Percentiles rank a stretch among this genome's conserved stretches.
phyloP scores from a whole-genome alignment of 2,797 vertebrate genomes.

The Odontamblyopus rebecca region DNA sequence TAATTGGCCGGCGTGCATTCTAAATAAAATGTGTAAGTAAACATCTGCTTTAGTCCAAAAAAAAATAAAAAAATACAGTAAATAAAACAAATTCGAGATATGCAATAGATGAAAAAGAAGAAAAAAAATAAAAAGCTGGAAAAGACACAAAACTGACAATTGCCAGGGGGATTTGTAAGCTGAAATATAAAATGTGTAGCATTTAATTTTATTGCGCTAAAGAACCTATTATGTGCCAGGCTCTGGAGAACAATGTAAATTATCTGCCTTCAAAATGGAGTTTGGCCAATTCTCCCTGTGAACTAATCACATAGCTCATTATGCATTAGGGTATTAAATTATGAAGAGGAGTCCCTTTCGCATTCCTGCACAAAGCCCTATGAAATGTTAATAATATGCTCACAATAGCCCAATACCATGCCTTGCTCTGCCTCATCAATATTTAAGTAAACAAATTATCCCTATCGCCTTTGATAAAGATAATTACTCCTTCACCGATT shows the following conservation, averaged over 20 bases:
- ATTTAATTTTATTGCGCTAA: constrained; percentile 99
- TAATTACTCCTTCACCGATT: constrained; percentile 95
- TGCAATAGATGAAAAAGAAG: constrained; percentile 69
- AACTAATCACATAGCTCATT: constrained; percentile 99
- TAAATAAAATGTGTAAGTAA: constrained; percentile 98
- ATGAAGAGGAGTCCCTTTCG: constrained; percentile 96
- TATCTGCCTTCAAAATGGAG: constrained; percentile 98
- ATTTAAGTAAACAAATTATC: constrained; percentile 99
- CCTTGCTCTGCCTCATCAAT: constrained; percentile 97
- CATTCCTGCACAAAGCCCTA: constrained; percentile 99
- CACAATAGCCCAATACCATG: constrained; percentile 95
- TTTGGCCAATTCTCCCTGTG: constrained; percentile 98
- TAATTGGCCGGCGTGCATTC: constrained; percentile 96
- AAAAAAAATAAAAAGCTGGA: constrained; percentile 53
- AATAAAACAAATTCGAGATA: constrained; percentile 50
- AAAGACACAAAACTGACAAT: constrained; percentile 70
- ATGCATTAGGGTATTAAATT: constrained; percentile 99
- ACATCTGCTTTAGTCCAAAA: constrained; percentile 90
- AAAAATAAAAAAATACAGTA: constrained; percentile 80
- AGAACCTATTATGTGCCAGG: constrained; percentile 97
- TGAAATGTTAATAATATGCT: constrained; percentile 99
- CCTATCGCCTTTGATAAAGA: constrained; percentile 95
- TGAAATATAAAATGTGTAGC: constrained; percentile 99
- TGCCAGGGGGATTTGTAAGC: constrained; percentile 95
- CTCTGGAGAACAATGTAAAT: constrained; percentile 99